phyloP scores from a whole-genome alignment of 1,140 invertebrate species.

The Anoplolepis gracilipes region DNA sequence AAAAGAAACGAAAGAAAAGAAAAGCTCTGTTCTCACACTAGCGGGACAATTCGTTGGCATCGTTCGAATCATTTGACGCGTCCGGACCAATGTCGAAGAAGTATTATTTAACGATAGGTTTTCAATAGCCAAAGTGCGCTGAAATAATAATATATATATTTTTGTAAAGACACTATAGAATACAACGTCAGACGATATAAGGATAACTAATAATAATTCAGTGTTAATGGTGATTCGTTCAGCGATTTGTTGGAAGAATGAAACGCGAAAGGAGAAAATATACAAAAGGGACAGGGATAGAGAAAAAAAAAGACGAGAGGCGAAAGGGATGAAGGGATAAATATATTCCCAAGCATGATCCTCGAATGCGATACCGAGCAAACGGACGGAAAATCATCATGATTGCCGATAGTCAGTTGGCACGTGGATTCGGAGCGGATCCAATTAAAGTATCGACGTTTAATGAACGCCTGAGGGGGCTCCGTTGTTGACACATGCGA shows the following conservation, averaged over 20 bases:
- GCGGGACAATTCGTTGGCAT: constrained; percentile 66
- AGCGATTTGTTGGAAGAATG: constrained; percentile 49
- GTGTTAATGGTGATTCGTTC: constrained; percentile 63
- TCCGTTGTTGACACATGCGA: constrained; percentile 54
- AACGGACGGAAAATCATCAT: constrained; percentile 29
- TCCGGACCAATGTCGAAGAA: constrained; percentile 71
- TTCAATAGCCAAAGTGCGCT: constrained; percentile 65
- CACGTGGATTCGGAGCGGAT: constrained; percentile 58
- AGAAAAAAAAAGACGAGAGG: constrained; percentile 49
- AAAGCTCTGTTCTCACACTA: constrained; percentile 49
- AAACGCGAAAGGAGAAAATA: constrained; percentile 21
- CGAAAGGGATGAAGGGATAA: constrained; percentile 52
- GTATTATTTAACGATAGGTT: constrained; percentile 73
- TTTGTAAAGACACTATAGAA: constrained; percentile 70
- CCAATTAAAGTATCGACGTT: constrained; percentile 66
- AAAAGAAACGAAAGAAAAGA: background rate
- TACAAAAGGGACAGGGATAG: background rate
- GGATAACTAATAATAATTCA: constrained; percentile 59
- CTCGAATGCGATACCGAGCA: constrained; percentile 17
- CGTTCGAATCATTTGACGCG: constrained; percentile 69
- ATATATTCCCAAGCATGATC: constrained; percentile 22
- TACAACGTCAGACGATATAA: constrained; percentile 57
- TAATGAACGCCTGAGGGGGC: constrained; percentile 50
- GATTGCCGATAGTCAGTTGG: constrained; percentile 36
- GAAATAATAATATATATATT: constrained; percentile 71